phyloP scores from a whole-genome alignment of 2,113 vertebrate genomes.

The Bostrychus sinensis region DNA sequence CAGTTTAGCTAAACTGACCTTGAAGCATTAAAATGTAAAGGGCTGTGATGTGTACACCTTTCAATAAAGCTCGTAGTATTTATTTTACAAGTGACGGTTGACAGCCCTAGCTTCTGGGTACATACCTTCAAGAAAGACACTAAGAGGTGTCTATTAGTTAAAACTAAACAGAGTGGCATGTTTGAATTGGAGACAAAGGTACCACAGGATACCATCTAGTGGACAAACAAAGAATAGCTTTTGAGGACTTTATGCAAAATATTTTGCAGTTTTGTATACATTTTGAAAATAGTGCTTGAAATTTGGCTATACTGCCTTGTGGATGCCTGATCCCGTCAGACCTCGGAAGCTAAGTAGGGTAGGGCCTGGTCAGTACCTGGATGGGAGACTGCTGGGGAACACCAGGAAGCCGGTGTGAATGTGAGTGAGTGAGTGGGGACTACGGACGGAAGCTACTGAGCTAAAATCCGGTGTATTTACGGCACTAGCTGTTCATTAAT shows the following conservation, averaged over 20 bases:
- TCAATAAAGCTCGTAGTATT: neutral
- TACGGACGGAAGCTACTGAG: too few species aligned
- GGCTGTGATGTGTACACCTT: constrained; percentile 18
- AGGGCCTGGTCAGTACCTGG: too few species aligned
- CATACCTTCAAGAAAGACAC: neutral
- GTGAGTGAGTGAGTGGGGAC: too few species aligned
- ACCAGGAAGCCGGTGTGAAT: too few species aligned
- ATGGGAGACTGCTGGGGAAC: too few species aligned
- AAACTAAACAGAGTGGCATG: constrained; percentile 2
- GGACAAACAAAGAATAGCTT: constrained; percentile 30
- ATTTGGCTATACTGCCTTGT: too few species aligned
- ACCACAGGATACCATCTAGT: constrained; percentile 40
- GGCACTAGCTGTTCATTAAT: too few species aligned
- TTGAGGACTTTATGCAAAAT: neutral
- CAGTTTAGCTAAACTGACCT: too few species aligned
- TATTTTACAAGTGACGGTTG: constrained; percentile 14
- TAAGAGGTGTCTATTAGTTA: constrained; percentile 10
- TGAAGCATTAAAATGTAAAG: constrained; percentile 25
- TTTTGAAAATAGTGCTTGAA: neutral
- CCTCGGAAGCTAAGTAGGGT: too few species aligned
- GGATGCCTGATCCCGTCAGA: too few species aligned
- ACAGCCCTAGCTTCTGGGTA: constrained; percentile 2
- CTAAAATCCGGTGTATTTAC: too few species aligned
- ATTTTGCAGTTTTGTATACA: constrained; percentile 25
- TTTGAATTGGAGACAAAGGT: constrained; percentile 16